Conservation (phyloP, 2,113 vertebrate species). For the Mungos mungo region DNA sequence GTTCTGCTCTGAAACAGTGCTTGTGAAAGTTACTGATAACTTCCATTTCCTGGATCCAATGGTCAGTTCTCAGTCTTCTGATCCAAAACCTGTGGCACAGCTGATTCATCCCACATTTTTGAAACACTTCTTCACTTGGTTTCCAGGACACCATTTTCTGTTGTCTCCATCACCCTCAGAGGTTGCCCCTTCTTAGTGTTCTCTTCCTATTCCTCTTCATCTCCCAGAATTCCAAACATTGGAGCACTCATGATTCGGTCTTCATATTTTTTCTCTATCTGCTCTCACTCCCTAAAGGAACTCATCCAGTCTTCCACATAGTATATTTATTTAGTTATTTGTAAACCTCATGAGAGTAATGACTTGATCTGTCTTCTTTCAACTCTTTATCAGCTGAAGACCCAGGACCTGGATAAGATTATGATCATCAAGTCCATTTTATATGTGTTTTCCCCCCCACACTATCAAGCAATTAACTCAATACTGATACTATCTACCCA, state of each 20-base stretch:
- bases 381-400: neutral
- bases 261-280: neutral
- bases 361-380: neutral
- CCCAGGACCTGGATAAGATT: neutral
- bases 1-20: neutral
- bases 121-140: neutral
- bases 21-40: neutral
- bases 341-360: neutral
- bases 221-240: neutral
- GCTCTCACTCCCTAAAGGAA: neutral
- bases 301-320: neutral
- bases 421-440: neutral
- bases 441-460: neutral
- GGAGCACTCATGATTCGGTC: accelerated
- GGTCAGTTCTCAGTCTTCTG: neutral
- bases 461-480: neutral
- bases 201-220: neutral
- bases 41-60: neutral
- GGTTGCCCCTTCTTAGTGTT: neutral
- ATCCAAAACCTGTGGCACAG: neutral
- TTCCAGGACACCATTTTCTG: neutral
- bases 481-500: neutral
- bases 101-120: neutral
- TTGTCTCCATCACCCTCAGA: neutral
- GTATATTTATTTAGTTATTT: neutral